These are phyloP conservation scores for Osmoderma eremita DNA, from an alignment of 2,888 invertebrate genomes.

Conservation along the genomic window DNA sequence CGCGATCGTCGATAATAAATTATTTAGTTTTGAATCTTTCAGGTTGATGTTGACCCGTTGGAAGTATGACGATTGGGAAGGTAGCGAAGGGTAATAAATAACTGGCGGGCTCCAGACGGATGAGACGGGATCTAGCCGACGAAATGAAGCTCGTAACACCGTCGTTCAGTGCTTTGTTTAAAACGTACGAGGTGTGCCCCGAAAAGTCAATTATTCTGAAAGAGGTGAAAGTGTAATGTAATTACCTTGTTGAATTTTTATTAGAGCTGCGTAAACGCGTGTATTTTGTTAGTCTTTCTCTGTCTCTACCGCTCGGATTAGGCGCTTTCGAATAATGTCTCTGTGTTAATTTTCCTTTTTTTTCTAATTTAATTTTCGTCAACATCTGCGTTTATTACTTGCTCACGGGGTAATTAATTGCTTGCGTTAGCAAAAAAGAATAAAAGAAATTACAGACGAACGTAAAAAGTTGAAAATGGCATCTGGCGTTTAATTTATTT, in stretches of 20 bases:
- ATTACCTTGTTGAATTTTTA: conserved; percentile 41
- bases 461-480: no score
- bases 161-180: conserved; percentile 8
- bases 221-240: conserved; percentile 36
- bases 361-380: conserved; percentile 34
- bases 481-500: no score
- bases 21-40: conserved; percentile 13
- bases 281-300: neutral
- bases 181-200: conserved; percentile 32
- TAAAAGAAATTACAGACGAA: conserved; percentile 17
- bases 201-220: conserved; percentile 37
- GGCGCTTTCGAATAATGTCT: conserved; percentile 29
- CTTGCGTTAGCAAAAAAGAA: conserved; percentile 6
- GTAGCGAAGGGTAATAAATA: conserved; percentile 25
- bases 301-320: conserved; percentile 3
- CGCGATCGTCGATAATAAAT: conserved; percentile 17
- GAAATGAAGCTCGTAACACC: neutral
- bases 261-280: conserved; percentile 33
- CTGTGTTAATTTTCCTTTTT: conserved; percentile 29
- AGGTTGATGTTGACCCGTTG: neutral
- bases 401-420: conserved; percentile 23
- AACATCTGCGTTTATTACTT: conserved; percentile 34
- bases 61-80: conserved; percentile 8
- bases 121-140: conserved; percentile 8
- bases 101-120: conserved; percentile 9